Evolutionary conservation across 2,888 invertebrate genomes (phyloP).

Genomic region (Sesia apiformis): DNA sequence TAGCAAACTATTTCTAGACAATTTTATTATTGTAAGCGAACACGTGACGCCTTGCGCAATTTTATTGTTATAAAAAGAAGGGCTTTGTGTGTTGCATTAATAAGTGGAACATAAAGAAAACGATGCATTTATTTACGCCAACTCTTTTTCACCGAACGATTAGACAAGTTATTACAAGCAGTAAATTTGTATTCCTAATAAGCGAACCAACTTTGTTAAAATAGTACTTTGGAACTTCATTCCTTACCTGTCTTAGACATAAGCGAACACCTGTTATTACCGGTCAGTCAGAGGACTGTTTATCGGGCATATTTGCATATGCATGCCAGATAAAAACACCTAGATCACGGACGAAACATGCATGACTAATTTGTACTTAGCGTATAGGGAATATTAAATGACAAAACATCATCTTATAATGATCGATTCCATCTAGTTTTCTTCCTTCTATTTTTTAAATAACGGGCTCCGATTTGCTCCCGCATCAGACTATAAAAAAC

Average conservation of each 20-base stretch:
- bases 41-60: no score
- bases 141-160: constrained; percentile 4
- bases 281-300: constrained; percentile 25
- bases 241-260: constrained; percentile 15
- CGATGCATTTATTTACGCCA: not conserved
- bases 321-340: constrained; percentile 39
- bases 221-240: constrained; percentile 15
- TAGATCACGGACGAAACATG: constrained; percentile 41
- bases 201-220: constrained; percentile 11
- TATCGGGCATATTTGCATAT: constrained; percentile 50
- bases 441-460: constrained; percentile 5
- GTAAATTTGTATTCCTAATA: constrained; percentile 12
- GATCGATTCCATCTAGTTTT: constrained; percentile 4
- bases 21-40: no score
- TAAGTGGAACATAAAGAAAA: no score
- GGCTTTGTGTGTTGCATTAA: no score
- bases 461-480: constrained; percentile 3
- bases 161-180: constrained; percentile 7
- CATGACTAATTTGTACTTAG: constrained; percentile 34
- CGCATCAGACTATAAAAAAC: constrained; percentile 20
- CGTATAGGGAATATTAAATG: constrained; percentile 1
- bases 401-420: constrained; percentile 3
- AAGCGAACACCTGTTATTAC: constrained; percentile 31
- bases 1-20: no score
- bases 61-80: no score